phyloP scores from a whole-genome alignment of 2,888 invertebrate genomes.

The Parochlus steinenii region DNA sequence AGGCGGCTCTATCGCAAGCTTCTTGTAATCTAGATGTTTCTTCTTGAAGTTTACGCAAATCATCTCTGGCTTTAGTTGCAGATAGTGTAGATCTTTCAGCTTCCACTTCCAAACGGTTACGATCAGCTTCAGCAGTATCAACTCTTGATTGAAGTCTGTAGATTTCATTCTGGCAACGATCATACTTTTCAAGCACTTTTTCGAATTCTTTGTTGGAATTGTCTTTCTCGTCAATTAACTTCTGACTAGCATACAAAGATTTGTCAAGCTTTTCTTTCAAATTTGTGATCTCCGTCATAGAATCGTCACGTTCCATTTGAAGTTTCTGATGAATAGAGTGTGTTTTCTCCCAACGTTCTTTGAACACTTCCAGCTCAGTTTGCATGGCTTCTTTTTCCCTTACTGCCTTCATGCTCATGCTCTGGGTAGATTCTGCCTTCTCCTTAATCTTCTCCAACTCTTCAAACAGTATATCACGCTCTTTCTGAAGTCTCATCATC shows the following conservation, averaged over 20 bases:
- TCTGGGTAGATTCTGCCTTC: slow-evolving; percentile 63
- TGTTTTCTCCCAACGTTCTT: slow-evolving; percentile 78
- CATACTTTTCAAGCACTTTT: slow-evolving; percentile 82
- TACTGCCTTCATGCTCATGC: slow-evolving; percentile 63
- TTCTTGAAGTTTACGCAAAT: slow-evolving; percentile 72
- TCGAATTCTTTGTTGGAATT: slow-evolving; percentile 80
- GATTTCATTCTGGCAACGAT: slow-evolving; percentile 79
- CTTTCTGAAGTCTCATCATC: slow-evolving; percentile 73
- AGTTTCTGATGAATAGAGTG: slow-evolving; percentile 70
- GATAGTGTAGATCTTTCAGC: slow-evolving; percentile 68
- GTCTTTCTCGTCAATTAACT: slow-evolving; percentile 76
- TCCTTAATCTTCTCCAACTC: slow-evolving; percentile 71
- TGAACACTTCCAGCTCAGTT: slow-evolving; percentile 69
- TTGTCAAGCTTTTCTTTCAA: slow-evolving; percentile 83
- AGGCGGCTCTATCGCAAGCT: slow-evolving; percentile 71
- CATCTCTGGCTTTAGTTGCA: slow-evolving; percentile 66
- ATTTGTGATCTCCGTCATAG: slow-evolving; percentile 67
- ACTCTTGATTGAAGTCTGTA: slow-evolving; percentile 77
- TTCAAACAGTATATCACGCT: slow-evolving; percentile 65
- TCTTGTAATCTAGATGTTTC: slow-evolving; percentile 74
- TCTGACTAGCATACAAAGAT: slow-evolving; percentile 62
- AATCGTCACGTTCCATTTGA: slow-evolving; percentile 74
- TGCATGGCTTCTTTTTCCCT: slow-evolving; percentile 71
- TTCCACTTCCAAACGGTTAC: slow-evolving; percentile 70
- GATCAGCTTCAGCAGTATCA: slow-evolving; percentile 74